Conservation (phyloP, 2,888 invertebrate species). For the Drosophila quinaria region DNA sequence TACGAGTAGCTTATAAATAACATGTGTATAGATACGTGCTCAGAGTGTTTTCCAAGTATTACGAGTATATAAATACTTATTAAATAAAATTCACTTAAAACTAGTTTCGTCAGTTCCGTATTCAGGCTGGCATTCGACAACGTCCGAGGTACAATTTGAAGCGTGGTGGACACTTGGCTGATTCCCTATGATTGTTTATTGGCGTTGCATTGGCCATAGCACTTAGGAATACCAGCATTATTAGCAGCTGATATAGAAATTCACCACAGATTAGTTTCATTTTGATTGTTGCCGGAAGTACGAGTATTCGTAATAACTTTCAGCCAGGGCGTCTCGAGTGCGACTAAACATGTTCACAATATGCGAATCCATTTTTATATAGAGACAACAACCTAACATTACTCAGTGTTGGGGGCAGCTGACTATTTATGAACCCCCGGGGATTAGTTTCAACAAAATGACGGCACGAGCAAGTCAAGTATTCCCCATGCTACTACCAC, state of each 20-base stretch:
- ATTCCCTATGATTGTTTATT: background rate
- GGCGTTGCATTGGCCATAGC: slow-evolving; percentile 15
- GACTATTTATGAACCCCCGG: slow-evolving; percentile 26
- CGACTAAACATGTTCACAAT: slow-evolving; percentile 30
- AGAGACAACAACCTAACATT: slow-evolving; percentile 8
- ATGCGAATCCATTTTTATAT: slow-evolving; percentile 27
- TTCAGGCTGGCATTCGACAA: slow-evolving; percentile 59
- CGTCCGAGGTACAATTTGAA: slow-evolving; percentile 49
- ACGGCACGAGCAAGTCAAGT: slow-evolving; percentile 15
- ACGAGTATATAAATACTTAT: background rate
- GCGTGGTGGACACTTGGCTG: slow-evolving; percentile 31
- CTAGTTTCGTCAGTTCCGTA: background rate
- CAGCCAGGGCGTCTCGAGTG: slow-evolving; percentile 12
- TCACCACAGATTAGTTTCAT: slow-evolving; percentile 34
- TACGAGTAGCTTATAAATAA: slow-evolving; percentile 19
- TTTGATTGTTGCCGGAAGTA: background rate
- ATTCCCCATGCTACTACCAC: slow-evolving; percentile 18
- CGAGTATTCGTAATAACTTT: slow-evolving; percentile 1
- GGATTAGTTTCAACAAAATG: slow-evolving; percentile 30
- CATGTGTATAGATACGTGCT: slow-evolving; percentile 22
- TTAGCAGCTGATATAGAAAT: slow-evolving; percentile 28
- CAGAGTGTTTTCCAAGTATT: background rate
- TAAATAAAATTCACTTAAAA: slow-evolving; percentile 3
- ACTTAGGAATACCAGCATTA: slow-evolving; percentile 30
- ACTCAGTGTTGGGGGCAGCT: slow-evolving; percentile 23